Conservation (phyloP, 2,888 invertebrate species). For the Apotomis capreana region DNA sequence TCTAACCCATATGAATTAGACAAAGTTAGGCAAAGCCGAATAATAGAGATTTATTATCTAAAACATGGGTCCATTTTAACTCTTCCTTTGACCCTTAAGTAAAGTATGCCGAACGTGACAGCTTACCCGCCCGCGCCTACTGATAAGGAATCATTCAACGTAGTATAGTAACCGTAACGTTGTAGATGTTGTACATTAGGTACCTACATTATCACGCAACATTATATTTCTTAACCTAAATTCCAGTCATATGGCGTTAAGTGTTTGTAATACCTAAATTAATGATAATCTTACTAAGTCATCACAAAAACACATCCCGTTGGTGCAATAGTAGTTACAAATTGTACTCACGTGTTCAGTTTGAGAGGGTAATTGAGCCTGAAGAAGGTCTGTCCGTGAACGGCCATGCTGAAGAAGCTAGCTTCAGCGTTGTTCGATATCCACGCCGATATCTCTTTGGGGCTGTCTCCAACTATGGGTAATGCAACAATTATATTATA, state of each 20-base stretch:
- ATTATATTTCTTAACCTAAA: constrained; percentile 20
- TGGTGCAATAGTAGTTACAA: constrained; percentile 2
- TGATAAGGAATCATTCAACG: constrained; percentile 7
- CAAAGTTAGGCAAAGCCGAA: constrained; percentile 6
- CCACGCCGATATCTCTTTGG: constrained; percentile 90
- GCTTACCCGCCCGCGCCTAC: neutral
- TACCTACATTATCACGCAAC: constrained; percentile 3
- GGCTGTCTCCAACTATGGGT: constrained; percentile 86
- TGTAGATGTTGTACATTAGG: constrained; percentile 1
- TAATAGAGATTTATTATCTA: constrained; percentile 16
- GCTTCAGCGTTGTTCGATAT: constrained; percentile 91
- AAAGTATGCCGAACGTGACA: constrained; percentile 6
- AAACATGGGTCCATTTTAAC: constrained; percentile 1
- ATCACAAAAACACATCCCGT: constrained; percentile 20
- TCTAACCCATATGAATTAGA: constrained; percentile 1
- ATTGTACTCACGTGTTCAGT: constrained; percentile 72
- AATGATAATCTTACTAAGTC: constrained; percentile 24
- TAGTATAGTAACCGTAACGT: neutral
- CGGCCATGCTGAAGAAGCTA: constrained; percentile 91
- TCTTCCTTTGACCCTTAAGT: constrained; percentile 20
- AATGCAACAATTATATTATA: no score
- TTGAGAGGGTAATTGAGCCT: constrained; percentile 82
- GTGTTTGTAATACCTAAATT: neutral
- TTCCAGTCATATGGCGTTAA: constrained; percentile 2
- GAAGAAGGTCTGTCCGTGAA: constrained; percentile 92